Evolutionary conservation across 2,888 invertebrate genomes (phyloP).

Genomic region (Vesta saturnalis): DNA sequence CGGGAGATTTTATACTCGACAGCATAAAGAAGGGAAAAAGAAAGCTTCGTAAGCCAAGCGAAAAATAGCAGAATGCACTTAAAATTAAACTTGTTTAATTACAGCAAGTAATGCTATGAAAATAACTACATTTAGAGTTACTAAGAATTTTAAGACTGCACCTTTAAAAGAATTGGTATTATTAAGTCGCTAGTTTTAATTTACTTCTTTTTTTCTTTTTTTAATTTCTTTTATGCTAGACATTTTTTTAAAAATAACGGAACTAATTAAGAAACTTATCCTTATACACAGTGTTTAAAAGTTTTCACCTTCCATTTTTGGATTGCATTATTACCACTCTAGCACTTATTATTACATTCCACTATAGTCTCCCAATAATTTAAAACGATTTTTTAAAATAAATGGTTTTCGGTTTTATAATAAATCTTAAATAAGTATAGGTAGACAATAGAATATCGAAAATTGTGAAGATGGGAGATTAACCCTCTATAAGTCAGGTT

Average conservation of each 20-base stretch:
- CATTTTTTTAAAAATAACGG: slow-evolving; percentile 3
- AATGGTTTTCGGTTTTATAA: neutral
- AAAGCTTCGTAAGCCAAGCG: slow-evolving; percentile 35
- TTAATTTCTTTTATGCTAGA: slow-evolving; percentile 12
- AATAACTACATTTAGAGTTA: slow-evolving; percentile 37
- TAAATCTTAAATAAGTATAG: slow-evolving; percentile 20
- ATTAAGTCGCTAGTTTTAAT: slow-evolving; percentile 28
- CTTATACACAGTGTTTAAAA: neutral
- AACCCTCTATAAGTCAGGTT: slow-evolving; percentile 50
- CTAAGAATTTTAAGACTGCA: slow-evolving; percentile 26
- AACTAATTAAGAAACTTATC: neutral
- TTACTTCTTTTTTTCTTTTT: slow-evolving; percentile 12
- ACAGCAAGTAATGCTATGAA: slow-evolving; percentile 41
- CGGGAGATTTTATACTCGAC: slow-evolving; percentile 31
- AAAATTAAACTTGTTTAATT: slow-evolving; percentile 47
- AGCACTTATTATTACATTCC: too few species aligned
- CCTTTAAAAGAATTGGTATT: slow-evolving; percentile 27
- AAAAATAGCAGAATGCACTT: slow-evolving; percentile 43
- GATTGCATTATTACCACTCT: neutral
- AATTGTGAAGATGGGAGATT: slow-evolving; percentile 38
- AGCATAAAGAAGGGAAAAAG: slow-evolving; percentile 29
- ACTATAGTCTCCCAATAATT: too few species aligned
- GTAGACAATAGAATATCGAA: slow-evolving; percentile 28
- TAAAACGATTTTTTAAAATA: neutral
- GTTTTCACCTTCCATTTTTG: neutral